Evolutionary conservation across 2,113 vertebrate species (phyloP), one percentile per base, ranked within the genome.

Genomic region (Xyrauchen texanus): DNA sequence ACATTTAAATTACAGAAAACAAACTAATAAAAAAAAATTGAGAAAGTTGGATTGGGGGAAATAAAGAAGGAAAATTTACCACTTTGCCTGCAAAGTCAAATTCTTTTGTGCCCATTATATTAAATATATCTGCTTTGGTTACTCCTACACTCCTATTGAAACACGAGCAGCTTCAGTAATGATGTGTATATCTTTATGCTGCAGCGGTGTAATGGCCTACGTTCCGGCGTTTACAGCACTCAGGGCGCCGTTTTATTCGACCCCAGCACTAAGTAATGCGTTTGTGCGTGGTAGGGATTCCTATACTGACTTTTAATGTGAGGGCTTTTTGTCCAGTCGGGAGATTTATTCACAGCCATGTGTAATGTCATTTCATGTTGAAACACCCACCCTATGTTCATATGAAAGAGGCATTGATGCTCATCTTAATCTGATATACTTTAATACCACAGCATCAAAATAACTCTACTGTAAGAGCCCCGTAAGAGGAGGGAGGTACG

Each of bases 401-500:
- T 81, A 83, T 79, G 76, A 81, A 83, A 79, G 83, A 47, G 58
- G 53, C 46, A 61, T 76, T 76, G 79, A 81, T 76, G 76, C 55
- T 46, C 65, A 52, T 47, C 70, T 72, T 84, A 86, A 86, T 86
- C 79, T 71, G 78, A 84, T 83, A 66, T 85, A 60, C 62, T 79
- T 79, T 83, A 85, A 85, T 79, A 74, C 71, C 49, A 65, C 67
- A 66, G 75, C 76, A 67, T 69, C 42, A 64, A 67, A 77, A 77
- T 86, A 65, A 7, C 77, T 77, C 68, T 21, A 45, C 64, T 77
- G 74, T 63, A 70, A 79, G 69, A 47, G 69, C 58, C 51, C 21
- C 16, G n/a, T 44, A 16, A 55, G 16, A 58, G 70, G 55, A 76
- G 65, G 60, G 72, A 80, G 76, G 68, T 77, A 79, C 69, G 68